Percentiles rank a stretch among this genome's conserved stretches.
Conservation (phyloP, 2,888 invertebrate genomes). For the Monochamus alternatus region DNA sequence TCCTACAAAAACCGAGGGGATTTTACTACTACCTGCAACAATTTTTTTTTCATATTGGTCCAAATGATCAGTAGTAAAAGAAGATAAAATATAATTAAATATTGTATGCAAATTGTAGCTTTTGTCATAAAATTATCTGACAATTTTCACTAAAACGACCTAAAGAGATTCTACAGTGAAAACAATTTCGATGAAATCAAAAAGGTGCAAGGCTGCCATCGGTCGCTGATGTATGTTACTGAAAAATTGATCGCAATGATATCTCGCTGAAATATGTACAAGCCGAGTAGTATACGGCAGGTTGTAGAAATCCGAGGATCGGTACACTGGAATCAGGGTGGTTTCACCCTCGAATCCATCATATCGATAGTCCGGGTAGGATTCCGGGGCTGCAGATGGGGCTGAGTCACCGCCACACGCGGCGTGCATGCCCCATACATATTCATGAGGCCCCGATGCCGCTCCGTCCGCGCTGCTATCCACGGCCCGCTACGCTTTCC, state of each 20-base stretch:
- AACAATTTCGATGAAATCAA: not conserved
- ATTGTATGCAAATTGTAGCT: too few species aligned
- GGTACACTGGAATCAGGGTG: slow-evolving; percentile 55
- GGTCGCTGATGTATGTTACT: slow-evolving; percentile 13
- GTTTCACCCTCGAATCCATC: slow-evolving; percentile 68
- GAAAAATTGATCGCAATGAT: slow-evolving; percentile 19
- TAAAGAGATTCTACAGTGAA: too few species aligned
- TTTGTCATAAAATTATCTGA: too few species aligned
- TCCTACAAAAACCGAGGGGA: too few species aligned
- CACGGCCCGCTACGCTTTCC: slow-evolving; percentile 63
- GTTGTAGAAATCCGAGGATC: slow-evolving; percentile 32
- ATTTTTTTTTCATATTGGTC: too few species aligned
- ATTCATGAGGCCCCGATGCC: slow-evolving; percentile 67
- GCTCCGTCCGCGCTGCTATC: slow-evolving; percentile 51
- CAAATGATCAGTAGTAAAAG: too few species aligned
- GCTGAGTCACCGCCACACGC: slow-evolving; percentile 67
- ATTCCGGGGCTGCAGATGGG: slow-evolving; percentile 67
- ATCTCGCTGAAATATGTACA: slow-evolving; percentile 21
- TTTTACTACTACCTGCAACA: too few species aligned
- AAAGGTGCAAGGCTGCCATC: not conserved
- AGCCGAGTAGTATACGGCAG: slow-evolving; percentile 7
- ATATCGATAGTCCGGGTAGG: slow-evolving; percentile 68
- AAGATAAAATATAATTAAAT: too few species aligned
- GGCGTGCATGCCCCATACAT: slow-evolving; percentile 69
- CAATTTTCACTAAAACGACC: too few species aligned